Percentiles rank a stretch among this genome's conserved stretches.
Evolutionary conservation across 2,113 vertebrate species (phyloP).

Genomic region (Rhinogobius similis): DNA sequence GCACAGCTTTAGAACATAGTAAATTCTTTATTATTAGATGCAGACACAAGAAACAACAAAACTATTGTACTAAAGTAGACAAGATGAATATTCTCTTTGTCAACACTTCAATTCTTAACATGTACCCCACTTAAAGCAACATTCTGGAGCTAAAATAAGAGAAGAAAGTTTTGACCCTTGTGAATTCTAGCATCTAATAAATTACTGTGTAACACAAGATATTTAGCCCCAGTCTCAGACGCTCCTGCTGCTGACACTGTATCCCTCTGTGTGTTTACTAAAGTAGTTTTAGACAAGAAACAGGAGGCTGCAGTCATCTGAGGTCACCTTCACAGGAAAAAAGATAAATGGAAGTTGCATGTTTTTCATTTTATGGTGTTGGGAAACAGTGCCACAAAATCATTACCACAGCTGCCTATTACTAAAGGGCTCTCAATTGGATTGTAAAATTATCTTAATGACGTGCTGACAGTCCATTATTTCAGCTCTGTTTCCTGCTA

Average conservation of each 20-base stretch:
- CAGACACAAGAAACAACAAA: too few species aligned
- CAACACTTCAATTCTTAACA: too few species aligned
- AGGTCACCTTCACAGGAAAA: slow-evolving; percentile 2
- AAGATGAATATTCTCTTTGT: too few species aligned
- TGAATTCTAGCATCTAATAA: neutral
- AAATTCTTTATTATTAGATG: too few species aligned
- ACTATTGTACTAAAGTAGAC: too few species aligned
- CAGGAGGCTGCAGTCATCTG: neutral
- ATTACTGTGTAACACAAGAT: neutral
- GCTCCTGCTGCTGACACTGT: neutral
- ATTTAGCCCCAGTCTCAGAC: neutral
- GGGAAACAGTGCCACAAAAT: neutral
- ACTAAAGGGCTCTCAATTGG: neutral
- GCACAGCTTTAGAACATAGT: too few species aligned
- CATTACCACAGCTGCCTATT: neutral
- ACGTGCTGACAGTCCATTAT: neutral
- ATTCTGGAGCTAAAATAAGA: too few species aligned
- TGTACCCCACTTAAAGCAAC: too few species aligned
- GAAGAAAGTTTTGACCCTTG: neutral
- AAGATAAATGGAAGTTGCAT: slow-evolving; percentile 4
- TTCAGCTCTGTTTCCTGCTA: neutral
- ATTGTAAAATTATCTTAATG: slow-evolving; percentile 3
- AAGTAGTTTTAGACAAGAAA: neutral
- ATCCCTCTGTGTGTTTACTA: neutral
- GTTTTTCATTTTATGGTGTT: neutral